A percentile compares a stretch with the other conserved stretches of the same genome.
Conservation (phyloP, 2,113 vertebrate species). For the Larimichthys crocea region DNA sequence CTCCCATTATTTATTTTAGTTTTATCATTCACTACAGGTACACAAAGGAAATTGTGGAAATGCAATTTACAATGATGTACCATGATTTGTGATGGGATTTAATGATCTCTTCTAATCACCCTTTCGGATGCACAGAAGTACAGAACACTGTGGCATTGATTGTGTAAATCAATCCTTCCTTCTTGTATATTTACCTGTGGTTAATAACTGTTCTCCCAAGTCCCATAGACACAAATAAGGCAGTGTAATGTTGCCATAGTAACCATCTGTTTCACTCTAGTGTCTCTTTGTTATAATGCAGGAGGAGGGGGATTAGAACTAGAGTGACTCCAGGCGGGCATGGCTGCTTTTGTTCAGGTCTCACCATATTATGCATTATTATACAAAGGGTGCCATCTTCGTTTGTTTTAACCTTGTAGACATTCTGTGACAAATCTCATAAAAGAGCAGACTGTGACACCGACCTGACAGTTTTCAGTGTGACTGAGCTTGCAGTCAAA, state of each 20-base stretch:
- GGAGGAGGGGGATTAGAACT: constrained; percentile 40
- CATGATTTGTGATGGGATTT: not conserved
- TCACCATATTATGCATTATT: constrained; percentile 28
- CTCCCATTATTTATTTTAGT: not conserved
- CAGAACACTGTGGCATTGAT: constrained; percentile 31
- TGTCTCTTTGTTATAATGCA: constrained; percentile 55
- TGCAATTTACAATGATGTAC: not conserved
- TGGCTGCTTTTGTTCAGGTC: constrained; percentile 54
- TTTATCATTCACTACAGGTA: not conserved
- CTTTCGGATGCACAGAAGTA: not conserved
- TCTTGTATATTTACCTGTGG: constrained; percentile 39
- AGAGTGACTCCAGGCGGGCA: constrained; percentile 50
- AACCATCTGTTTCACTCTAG: constrained; percentile 55
- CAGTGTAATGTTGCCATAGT: constrained; percentile 52
- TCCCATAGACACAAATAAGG: constrained; percentile 48
- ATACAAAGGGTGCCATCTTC: constrained; percentile 24
- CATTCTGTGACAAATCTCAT: constrained; percentile 29
- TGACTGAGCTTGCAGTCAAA: constrained; percentile 9
- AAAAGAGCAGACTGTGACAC: constrained; percentile 8
- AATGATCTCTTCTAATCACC: not conserved
- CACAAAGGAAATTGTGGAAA: not conserved
- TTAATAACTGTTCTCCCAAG: constrained; percentile 49
- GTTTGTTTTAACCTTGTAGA: constrained; percentile 47
- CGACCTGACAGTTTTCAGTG: constrained; percentile 6
- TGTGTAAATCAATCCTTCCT: constrained; percentile 44